Evolutionary conservation across 2,888 invertebrate genomes (phyloP), one percentile per base, ranked within the genome.

Genomic region (Himalopsyche japonica): DNA sequence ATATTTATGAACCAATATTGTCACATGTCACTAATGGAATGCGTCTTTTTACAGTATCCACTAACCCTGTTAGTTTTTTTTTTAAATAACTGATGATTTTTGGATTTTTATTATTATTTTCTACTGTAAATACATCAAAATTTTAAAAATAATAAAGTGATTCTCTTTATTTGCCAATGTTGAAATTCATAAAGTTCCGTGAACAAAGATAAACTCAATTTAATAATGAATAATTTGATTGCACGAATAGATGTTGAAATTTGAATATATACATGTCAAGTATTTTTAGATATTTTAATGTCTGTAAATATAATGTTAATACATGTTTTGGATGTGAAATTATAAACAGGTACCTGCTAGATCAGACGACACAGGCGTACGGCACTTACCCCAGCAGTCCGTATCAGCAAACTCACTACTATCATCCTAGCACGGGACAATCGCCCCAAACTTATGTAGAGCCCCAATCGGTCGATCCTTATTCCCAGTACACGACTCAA

Each of bases 401-500:
- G 43, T 87, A 88, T 48, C 87, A 87, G 27, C 87, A 87, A 32
- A 86, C 87, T 18, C 34, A 86, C 86, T 24, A 87, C 85, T 64
- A 86, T 84, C 32, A 86, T 85, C 79, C 81, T 85, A 57, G 86
- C 87, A 87, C 87, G 87, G 85, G 87, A 86, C 87, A 87, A 79
- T 86, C 87, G 81, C 86, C 87, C 30, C 82, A 84, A 80, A 86
- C 87, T 82, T 89, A 49, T 88, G 88, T 86, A 88, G 88, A 86
- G 89, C 90, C 80, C 89, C 89, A 87, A 88, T 88, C 86, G 89
- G 89, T 87, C 88, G 89, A 82, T 89, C 88, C 88, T 89, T 89
- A 88, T 89, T 88, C 87, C 89, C 88, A 89, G 89, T 86, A 82
- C 78, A 87, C 88, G n/a, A 88, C 88, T 27, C 88, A 87, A 87